Conservation (phyloP, 1,140 invertebrate species). For the Eriosoma lanigerum region DNA sequence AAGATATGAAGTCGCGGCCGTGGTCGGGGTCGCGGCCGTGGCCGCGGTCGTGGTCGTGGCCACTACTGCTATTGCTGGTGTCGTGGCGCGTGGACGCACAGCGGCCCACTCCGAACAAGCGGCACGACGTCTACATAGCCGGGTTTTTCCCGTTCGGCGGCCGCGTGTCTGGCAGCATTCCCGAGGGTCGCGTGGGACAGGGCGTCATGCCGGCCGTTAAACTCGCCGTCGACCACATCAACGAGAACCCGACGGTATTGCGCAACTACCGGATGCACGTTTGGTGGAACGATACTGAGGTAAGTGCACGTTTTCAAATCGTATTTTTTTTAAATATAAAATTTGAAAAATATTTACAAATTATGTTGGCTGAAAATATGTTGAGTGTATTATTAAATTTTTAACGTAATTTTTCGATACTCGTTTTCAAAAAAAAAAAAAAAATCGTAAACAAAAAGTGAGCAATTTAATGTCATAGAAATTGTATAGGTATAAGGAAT, state of each 20-base stretch:
- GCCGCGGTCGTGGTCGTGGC: not conserved
- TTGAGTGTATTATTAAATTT: too few species aligned
- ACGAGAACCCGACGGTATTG: conserved; percentile 80
- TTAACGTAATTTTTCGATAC: too few species aligned
- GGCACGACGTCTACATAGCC: conserved; percentile 81
- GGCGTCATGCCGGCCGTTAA: conserved; percentile 92
- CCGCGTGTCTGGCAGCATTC: conserved; percentile 63
- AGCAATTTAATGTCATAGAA: too few species aligned
- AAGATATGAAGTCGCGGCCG: too few species aligned
- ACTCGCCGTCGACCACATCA: conserved; percentile 88
- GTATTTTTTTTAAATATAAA: too few species aligned
- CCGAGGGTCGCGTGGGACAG: conserved; percentile 68
- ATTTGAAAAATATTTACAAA: too few species aligned
- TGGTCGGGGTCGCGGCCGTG: too few species aligned
- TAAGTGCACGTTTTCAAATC: conserved; percentile 60
- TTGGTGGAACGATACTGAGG: conserved; percentile 94
- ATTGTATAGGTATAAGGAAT: too few species aligned
- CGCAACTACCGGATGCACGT: conserved; percentile 86
- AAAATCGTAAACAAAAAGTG: too few species aligned
- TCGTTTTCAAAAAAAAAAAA: too few species aligned
- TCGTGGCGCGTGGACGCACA: conserved; percentile 57
- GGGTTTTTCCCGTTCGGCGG: conserved; percentile 86
- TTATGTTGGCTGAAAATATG: too few species aligned
- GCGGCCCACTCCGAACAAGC: conserved; percentile 62
- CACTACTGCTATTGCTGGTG: not conserved